Percentiles rank a stretch among this genome's conserved stretches.
phyloP scores from a whole-genome alignment of 2,797 vertebrate genomes.

The Rhinichthys osculus region DNA sequence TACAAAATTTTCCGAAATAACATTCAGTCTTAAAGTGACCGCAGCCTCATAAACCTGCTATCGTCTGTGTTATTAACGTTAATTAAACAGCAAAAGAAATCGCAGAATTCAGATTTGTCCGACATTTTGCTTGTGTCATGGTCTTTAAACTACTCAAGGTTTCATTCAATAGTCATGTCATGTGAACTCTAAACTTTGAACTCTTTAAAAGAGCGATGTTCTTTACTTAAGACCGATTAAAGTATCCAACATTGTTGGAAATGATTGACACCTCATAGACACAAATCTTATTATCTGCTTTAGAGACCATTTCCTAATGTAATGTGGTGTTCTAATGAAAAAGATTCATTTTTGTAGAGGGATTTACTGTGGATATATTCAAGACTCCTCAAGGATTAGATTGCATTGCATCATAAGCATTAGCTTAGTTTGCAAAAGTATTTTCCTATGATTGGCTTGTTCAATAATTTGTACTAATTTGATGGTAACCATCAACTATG shows the following conservation, averaged over 20 bases:
- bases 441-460: not conserved
- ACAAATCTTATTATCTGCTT: not conserved
- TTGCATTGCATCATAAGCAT: not conserved
- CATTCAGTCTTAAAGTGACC: too few species aligned
- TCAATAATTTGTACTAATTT: not conserved
- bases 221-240: slow-evolving; percentile 4
- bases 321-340: not conserved
- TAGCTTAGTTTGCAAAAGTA: not conserved
- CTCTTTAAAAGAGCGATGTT: not conserved
- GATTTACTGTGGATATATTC: not conserved
- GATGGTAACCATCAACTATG: not conserved
- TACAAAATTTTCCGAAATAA: not conserved
- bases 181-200: not conserved
- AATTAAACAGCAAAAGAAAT: too few species aligned
- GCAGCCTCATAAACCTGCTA: too few species aligned
- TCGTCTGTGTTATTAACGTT: too few species aligned
- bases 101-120: slow-evolving; percentile 27
- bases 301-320: not conserved
- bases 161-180: slow-evolving; percentile 2
- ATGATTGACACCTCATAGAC: not conserved
- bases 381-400: not conserved
- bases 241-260: not conserved
- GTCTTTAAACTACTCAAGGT: not conserved
- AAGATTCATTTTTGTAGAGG: not conserved
- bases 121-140: slow-evolving; percentile 29